Percentiles rank a stretch among this genome's conserved stretches.
phyloP scores from a whole-genome alignment of 1,140 invertebrate genomes.

The Cydia strobilella region DNA sequence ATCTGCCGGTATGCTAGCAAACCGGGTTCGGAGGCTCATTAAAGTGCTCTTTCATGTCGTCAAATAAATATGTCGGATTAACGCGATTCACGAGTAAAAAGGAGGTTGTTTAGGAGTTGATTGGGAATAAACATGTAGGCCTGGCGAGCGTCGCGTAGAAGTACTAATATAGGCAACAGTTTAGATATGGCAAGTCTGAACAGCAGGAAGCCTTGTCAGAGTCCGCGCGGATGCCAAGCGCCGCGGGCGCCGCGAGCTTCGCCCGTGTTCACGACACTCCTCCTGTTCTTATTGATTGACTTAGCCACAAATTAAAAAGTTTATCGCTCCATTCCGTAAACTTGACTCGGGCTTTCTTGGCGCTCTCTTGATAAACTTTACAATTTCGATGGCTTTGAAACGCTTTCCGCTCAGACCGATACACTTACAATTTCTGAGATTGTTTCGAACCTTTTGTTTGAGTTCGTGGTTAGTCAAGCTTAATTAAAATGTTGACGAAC shows the following conservation, averaged over 20 bases:
- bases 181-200: constrained; percentile 60
- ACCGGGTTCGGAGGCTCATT: constrained; percentile 48
- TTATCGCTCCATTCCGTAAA: constrained; percentile 46
- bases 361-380: constrained; percentile 23
- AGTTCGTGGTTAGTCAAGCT: constrained; percentile 18
- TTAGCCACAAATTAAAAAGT: constrained; percentile 59
- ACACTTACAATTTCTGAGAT: constrained; percentile 31
- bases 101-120: constrained; percentile 74
- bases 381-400: constrained; percentile 23
- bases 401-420: constrained; percentile 18
- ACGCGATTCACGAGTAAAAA: constrained; percentile 66
- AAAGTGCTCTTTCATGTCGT: constrained; percentile 48
- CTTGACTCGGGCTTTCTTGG: constrained; percentile 26
- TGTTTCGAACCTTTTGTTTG: constrained; percentile 22
- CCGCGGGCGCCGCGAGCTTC: constrained; percentile 50
- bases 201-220: constrained; percentile 65
- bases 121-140: constrained; percentile 67
- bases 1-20: constrained; percentile 43
- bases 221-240: constrained; percentile 38
- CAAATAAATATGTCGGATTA: constrained; percentile 71
- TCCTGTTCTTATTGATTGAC: constrained; percentile 58
- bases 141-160: constrained; percentile 64
- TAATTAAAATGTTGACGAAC: constrained; percentile 21
- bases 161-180: constrained; percentile 58
- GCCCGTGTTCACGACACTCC: constrained; percentile 59